Evolutionary conservation across 2,113 vertebrate species (phyloP).

Genomic region (Euleptes europaea): DNA sequence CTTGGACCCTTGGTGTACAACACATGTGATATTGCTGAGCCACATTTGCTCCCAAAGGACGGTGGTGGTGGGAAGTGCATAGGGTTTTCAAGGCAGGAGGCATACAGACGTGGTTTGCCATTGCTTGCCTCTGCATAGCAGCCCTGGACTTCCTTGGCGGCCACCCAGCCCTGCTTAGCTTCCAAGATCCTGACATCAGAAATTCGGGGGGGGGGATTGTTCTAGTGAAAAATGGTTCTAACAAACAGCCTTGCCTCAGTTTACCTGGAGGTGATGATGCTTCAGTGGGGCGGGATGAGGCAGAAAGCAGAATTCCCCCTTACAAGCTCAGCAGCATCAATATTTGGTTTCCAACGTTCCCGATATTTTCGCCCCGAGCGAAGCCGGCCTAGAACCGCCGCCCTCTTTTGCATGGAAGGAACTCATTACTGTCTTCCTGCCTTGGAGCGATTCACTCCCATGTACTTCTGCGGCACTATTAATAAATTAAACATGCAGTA

Average conservation of each 20-base stretch:
- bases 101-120: no score
- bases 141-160: no score
- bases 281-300: not conserved
- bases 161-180: no score
- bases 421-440: constrained; percentile 18
- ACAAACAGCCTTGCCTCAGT: not conserved
- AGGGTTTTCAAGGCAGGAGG: no score
- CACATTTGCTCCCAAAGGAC: no score
- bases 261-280: constrained; percentile 35
- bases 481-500: not conserved
- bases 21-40: no score
- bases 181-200: no score
- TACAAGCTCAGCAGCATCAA: not conserved
- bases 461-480: constrained; percentile 5
- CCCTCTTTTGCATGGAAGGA: not conserved
- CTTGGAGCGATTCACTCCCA: constrained; percentile 11
- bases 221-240: not conserved
- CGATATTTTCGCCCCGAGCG: constrained; percentile 51
- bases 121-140: no score
- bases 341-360: constrained; percentile 62
- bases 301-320: not conserved
- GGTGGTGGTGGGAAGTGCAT: no score
- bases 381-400: not conserved
- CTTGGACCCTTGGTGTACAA: no score
- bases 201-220: not conserved